Evolutionary conservation across 1,140 invertebrate genomes (phyloP), one percentile per base, ranked within the genome.

Genomic region (Sipha flava): DNA sequence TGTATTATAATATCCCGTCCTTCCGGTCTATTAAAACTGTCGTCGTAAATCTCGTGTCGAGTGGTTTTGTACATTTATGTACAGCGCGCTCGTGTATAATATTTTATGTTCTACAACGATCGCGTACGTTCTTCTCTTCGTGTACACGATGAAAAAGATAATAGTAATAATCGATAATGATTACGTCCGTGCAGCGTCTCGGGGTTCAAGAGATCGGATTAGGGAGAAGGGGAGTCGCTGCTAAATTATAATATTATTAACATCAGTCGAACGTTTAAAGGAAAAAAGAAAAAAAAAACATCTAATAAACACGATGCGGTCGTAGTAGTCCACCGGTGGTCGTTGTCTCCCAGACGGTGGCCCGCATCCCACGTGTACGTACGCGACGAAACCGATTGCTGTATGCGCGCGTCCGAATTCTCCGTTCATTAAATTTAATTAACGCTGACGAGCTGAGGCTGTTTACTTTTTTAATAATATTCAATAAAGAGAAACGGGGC

Each of bases 381-480:
- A 14, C 16, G 23, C 23, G 23, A 23, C 26, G 54, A 29, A n/a
- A n/a, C n/a, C n/a, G n/a, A n/a, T n/a, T n/a, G n/a, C n/a, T n/a
- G n/a, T n/a, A n/a, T n/a, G n/a, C n/a, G n/a, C n/a, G n/a, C 26
- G 54, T 26, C 34, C 4, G 6, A 66, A 66, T 66, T 40, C 34
- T 40, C 40, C 14, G 31, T 66, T 66, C 62, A 40, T 66, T 66
- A 66, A 66, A 66, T 66, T 66, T 66, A 66, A 66, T 66, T 66
- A 66, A 66, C 62, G 62, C 62, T 40, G n/a, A 31, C n/a, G 31
- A 31, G n/a, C 7, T 37, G 34, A n/a, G 26, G 14, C 18, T 37
- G 4, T 7, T 2, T 21, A 21, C 21, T n/a, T 14, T 62, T 31
- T 29, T 57, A 29, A 29, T 29, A 29, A 14, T n/a, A n/a, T n/a